phyloP scores from a whole-genome alignment of 2,888 invertebrate genomes.

The Nezara viridula region DNA sequence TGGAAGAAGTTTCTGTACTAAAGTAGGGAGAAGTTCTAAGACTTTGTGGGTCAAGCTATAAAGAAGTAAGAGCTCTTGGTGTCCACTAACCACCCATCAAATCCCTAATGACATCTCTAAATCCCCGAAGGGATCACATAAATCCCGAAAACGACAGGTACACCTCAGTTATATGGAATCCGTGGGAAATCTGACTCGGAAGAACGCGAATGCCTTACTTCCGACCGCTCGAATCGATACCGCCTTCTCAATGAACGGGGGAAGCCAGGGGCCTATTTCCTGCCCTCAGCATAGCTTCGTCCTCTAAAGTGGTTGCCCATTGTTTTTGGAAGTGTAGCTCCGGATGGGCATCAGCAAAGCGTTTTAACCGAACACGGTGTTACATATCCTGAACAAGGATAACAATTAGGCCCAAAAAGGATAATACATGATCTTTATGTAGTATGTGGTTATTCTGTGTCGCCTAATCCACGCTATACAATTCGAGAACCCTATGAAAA shows the following conservation, averaged over 20 bases:
- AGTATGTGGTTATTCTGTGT: no score
- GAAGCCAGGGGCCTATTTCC: background rate
- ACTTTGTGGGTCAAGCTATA: conserved; percentile 18
- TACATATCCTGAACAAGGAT: background rate
- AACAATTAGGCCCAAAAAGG: background rate
- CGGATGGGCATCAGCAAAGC: background rate
- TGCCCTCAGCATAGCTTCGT: background rate
- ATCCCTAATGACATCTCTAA: background rate
- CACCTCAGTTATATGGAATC: background rate
- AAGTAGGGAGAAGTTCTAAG: conserved; percentile 9
- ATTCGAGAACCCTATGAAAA: no score
- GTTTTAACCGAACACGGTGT: background rate
- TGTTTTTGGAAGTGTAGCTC: background rate
- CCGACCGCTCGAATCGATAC: conserved; percentile 3
- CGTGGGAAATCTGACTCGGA: background rate
- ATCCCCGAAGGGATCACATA: background rate
- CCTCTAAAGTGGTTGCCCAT: background rate
- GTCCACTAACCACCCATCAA: background rate
- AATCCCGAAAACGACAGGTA: background rate
- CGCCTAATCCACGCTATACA: no score
- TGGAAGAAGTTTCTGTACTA: background rate
- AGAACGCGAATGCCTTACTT: background rate
- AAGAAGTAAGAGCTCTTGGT: conserved; percentile 12
- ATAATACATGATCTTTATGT: background rate
- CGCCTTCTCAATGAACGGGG: background rate